A percentile compares a stretch with the other conserved stretches of the same genome.
phyloP scores from a whole-genome alignment of 2,888 invertebrate genomes.

The Chrysolina oricalcia region DNA sequence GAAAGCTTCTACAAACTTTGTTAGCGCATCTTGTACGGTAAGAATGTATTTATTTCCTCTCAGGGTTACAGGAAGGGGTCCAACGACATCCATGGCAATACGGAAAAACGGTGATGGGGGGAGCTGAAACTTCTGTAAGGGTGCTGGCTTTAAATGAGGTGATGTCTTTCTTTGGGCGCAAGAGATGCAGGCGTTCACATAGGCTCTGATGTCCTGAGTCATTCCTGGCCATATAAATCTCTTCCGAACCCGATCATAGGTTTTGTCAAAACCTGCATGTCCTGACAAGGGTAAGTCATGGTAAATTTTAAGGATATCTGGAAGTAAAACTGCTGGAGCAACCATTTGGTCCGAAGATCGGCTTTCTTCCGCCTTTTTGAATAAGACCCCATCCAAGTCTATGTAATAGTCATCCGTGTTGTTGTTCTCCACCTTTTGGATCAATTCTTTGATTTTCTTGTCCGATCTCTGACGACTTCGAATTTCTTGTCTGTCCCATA shows the following conservation, averaged over 20 bases:
- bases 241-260: constrained; percentile 51
- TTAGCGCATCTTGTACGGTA: constrained; percentile 57
- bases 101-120: constrained; percentile 53
- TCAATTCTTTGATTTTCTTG: neutral
- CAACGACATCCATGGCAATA: constrained; percentile 58
- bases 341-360: neutral
- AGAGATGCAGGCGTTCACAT: constrained; percentile 51
- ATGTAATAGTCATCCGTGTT: constrained; percentile 27
- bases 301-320: constrained; percentile 43
- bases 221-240: constrained; percentile 58
- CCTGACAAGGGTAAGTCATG: constrained; percentile 57
- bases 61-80: constrained; percentile 51
- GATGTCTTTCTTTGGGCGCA: constrained; percentile 57
- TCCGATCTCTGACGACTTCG: neutral
- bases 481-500: constrained; percentile 34
- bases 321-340: constrained; percentile 7
- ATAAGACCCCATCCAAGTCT: constrained; percentile 30
- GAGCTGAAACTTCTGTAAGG: constrained; percentile 49
- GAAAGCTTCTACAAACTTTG: constrained; percentile 59
- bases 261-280: constrained; percentile 59
- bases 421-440: neutral
- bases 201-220: constrained; percentile 52
- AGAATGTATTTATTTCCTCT: constrained; percentile 58
- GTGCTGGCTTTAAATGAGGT: constrained; percentile 48
- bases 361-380: neutral